phyloP scores from a whole-genome alignment of 2,113 vertebrate species.

The Murina feae region DNA sequence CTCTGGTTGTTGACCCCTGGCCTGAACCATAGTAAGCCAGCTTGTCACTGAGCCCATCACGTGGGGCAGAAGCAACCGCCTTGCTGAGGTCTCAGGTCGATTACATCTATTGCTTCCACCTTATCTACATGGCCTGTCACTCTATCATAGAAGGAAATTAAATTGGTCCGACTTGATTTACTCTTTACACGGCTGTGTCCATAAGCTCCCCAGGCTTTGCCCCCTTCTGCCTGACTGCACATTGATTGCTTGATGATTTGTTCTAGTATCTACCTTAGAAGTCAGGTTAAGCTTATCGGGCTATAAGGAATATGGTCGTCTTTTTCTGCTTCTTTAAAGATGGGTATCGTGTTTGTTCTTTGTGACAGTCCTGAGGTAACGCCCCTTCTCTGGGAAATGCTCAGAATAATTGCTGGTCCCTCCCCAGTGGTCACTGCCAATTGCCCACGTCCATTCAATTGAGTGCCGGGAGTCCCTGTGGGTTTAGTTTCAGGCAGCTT shows the following conservation, averaged over 20 bases:
- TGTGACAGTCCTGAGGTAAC: background rate
- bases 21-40: background rate
- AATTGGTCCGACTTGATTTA: slow-evolving; percentile 71
- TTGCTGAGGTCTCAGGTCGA: slow-evolving; percentile 63
- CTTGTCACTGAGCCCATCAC: slow-evolving; percentile 51
- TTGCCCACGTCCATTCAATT: background rate
- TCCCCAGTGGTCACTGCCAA: background rate
- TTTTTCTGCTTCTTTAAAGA: slow-evolving; percentile 44
- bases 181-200: slow-evolving; percentile 48
- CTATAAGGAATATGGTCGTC: slow-evolving; percentile 29
- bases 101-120: slow-evolving; percentile 71
- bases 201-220: slow-evolving; percentile 51
- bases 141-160: slow-evolving; percentile 74
- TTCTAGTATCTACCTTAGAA: slow-evolving; percentile 60
- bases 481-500: background rate
- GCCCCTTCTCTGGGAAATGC: background rate
- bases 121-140: slow-evolving; percentile 76
- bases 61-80: slow-evolving; percentile 48
- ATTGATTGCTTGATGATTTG: slow-evolving; percentile 75
- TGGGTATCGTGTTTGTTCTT: background rate
- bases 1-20: slow-evolving; percentile 28
- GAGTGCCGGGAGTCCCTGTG: background rate
- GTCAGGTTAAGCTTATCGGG: slow-evolving; percentile 48
- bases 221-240: slow-evolving; percentile 72
- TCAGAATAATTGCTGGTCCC: background rate